Evolutionary conservation across 2,797 vertebrate species (phyloP), one percentile per base, ranked within the genome.

Genomic region (Clarias laeviceps): DNA sequence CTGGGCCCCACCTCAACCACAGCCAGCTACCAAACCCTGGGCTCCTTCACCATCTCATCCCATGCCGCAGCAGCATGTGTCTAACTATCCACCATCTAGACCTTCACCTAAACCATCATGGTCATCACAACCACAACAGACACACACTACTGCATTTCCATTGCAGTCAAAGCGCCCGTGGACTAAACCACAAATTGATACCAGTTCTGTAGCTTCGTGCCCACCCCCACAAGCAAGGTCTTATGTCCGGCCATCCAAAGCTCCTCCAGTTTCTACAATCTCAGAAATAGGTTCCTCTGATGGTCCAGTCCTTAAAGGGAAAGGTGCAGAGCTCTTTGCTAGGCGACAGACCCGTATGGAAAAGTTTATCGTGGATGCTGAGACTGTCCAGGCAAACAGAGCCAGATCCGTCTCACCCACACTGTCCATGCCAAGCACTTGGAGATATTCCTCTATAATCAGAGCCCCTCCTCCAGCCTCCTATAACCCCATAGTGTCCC

Each of bases 261-360:
- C 90, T 34, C 86, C 90, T 24, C 93, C 93, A 82, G 89, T 90
- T 83, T 94, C 92, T 87, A 91, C 93, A 79, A 91, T 89, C 27
- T 88, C 91, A 65, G 88, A 91, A 69, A 93, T 90, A 86, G 91
- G 91, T 57, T 78, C 94, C 84, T 93, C 89, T 14, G 95, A 96
- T 89, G 94, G 96, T 87, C 91, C 95, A 3, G 91, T 93, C 20
- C 92, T 97, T 94, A 95, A 92, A 1, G 98, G 97, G 77, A 98
- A 95, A 93, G 98, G 98, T 86, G 98, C 97, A 32, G 94, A 96
- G 89, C 93, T 99, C 69, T 99, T 99, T 91, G 97, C 97, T 45
- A 96, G 94, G 89, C 96, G 98, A 94, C 98, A 98, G 91, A 96
- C 97, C 3, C 96, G 97, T 27, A 98, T 99, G 97, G 96, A 99